Percentiles rank a stretch among this genome's conserved stretches.
Evolutionary conservation across 2,888 invertebrate species (phyloP).

Genomic region (Argyresthia albistria): DNA sequence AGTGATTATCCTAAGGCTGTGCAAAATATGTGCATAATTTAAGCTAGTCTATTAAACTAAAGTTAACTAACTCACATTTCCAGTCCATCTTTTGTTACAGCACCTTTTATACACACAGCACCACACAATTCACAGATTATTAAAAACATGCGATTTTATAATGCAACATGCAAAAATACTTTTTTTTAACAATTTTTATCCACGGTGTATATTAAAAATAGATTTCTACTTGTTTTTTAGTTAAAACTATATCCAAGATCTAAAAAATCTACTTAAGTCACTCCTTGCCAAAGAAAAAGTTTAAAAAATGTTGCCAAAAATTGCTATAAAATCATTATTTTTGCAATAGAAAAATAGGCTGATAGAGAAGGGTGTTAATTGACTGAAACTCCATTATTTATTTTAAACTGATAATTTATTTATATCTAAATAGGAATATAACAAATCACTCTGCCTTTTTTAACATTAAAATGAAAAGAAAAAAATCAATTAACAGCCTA

Average conservation of each 20-base stretch:
- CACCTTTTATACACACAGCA: neutral
- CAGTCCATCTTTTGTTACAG: constrained; percentile 4
- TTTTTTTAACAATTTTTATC: neutral
- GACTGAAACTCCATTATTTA: constrained; percentile 67
- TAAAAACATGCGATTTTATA: neutral
- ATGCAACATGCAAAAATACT: neutral
- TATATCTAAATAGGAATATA: constrained; percentile 55
- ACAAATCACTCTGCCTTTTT: constrained; percentile 46
- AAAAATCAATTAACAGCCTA: constrained; percentile 67
- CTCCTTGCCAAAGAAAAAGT: neutral
- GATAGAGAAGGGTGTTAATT: constrained; percentile 70
- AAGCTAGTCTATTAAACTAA: constrained; percentile 3
- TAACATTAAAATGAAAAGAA: constrained; percentile 46
- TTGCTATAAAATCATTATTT: neutral
- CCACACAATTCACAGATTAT: neutral
- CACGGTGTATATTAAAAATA: neutral
- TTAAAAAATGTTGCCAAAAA: neutral
- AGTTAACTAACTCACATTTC: constrained; percentile 4
- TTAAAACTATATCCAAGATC: too few species aligned
- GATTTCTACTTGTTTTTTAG: neutral
- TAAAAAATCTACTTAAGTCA: too few species aligned
- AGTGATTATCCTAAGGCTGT: constrained; percentile 5
- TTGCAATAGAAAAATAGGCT: constrained; percentile 13
- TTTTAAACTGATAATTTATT: constrained; percentile 63
- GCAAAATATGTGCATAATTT: neutral